Evolutionary conservation across 2,113 vertebrate genomes (phyloP), one percentile per base, ranked within the genome.

Genomic region (Chinchilla lanigera): DNA sequence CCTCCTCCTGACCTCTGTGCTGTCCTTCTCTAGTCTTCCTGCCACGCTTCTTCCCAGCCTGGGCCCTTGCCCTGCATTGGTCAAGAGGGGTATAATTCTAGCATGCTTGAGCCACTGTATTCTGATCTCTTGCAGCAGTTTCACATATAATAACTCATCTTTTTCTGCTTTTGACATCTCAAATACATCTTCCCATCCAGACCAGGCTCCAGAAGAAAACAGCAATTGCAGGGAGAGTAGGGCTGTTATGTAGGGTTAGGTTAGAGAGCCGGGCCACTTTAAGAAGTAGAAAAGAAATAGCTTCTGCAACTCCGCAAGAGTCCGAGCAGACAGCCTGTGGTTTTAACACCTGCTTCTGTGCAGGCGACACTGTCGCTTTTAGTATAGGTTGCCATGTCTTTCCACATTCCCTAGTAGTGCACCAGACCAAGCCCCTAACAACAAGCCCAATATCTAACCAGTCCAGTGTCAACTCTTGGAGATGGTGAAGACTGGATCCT

Each of bases 121-220:
- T 60, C 77, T 61, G 16, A 30, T 75, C 38, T 65, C 54, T 87
- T 35, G 7, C 2, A 85, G 13, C 10, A 90, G 2, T n/a, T 75
- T 84, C 26, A 75, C 17, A 56, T 61, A 71, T 3, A 4, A 30
- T 47, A 56, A 83, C 8, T 84, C 50, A 19, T 84, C 24, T 75
- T 86, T 63, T 83, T 20, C 78, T n/a, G 80, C 19, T 50, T 90
- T 83, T 58, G 41, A 7, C 69, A 47, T 95, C 86, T 91, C 89
- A 86, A 38, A 61, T 19, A 38, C 2, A 75, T 35, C 19, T 20
- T 84, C 20, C 16, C 71, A 35, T 16, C 35, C 9, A 71, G 10
- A 22, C 20, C 56, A 82, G 35, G 17, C 19, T 90, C 77, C 77
- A 81, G 65, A 75, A 93, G 47, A 82, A 91, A 78, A 47, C 7